phyloP scores from a whole-genome alignment of 2,113 vertebrate species.

The Callaeas wilsoni region DNA sequence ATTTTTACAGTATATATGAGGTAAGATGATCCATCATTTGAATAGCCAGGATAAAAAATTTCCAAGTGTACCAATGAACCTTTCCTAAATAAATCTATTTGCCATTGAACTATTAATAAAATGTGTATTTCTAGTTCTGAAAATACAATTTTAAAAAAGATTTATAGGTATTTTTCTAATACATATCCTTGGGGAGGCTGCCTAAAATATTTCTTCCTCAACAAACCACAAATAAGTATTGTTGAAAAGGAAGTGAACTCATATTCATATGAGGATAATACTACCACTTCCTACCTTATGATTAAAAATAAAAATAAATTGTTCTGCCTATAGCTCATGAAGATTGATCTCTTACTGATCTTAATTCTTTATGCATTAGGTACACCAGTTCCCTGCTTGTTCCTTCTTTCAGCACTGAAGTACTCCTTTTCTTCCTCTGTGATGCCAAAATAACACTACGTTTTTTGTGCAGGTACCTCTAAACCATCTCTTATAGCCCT shows the following conservation, averaged over 20 bases:
- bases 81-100: background rate
- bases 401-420: background rate
- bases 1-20: background rate
- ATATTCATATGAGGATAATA: background rate
- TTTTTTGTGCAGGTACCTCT: background rate
- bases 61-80: background rate
- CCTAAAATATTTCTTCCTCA: background rate
- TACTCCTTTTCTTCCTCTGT: background rate
- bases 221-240: background rate
- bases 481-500: background rate
- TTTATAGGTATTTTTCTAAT: background rate
- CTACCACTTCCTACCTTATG: background rate
- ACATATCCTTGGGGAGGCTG: background rate
- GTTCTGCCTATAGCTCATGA: background rate
- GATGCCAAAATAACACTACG: background rate
- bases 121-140: background rate
- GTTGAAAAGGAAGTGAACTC: background rate
- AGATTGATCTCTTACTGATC: background rate
- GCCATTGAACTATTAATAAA: background rate
- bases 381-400: background rate
- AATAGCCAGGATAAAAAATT: background rate
- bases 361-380: rapidly evolving
- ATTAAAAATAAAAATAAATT: background rate
- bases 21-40: background rate
- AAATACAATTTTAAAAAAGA: background rate